A percentile compares a stretch with the other conserved stretches of the same genome.
Conservation (phyloP, 2,888 invertebrate species). For the Rhodophaea formosa region DNA sequence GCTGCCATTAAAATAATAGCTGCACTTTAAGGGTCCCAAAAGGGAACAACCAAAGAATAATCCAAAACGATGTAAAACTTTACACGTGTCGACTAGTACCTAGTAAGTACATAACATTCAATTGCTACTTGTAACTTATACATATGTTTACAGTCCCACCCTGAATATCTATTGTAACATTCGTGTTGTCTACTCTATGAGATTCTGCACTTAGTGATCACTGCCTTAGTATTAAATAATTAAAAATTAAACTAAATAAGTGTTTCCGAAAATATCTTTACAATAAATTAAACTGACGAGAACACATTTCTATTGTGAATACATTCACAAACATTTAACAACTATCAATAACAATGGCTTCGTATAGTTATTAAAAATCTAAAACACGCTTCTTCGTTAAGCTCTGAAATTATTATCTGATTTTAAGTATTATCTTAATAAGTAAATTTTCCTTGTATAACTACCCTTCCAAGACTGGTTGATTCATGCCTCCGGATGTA, state of each 20-base stretch:
- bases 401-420: slow-evolving; percentile 60
- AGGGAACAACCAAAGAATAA: background rate
- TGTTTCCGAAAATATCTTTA: slow-evolving; percentile 27
- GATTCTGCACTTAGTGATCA: background rate
- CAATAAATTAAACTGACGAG: slow-evolving; percentile 46
- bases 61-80: background rate
- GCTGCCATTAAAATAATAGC: background rate
- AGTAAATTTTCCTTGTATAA: slow-evolving; percentile 41
- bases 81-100: background rate
- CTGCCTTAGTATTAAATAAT: slow-evolving; percentile 3
- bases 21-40: background rate
- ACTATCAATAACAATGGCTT: slow-evolving; percentile 43
- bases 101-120: background rate
- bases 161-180: background rate
- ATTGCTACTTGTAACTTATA: background rate
- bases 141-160: background rate
- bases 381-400: slow-evolving; percentile 46
- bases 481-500: slow-evolving; percentile 24
- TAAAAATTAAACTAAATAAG: slow-evolving; percentile 14
- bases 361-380: slow-evolving; percentile 35
- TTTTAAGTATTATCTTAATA: slow-evolving; percentile 45
- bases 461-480: slow-evolving; percentile 45
- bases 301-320: slow-evolving; percentile 59
- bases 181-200: slow-evolving; percentile 12
- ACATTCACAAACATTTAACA: slow-evolving; percentile 31